Percentiles rank a stretch among this genome's conserved stretches.
Evolutionary conservation across 2,888 invertebrate species (phyloP).

Genomic region (Timandra comae): DNA sequence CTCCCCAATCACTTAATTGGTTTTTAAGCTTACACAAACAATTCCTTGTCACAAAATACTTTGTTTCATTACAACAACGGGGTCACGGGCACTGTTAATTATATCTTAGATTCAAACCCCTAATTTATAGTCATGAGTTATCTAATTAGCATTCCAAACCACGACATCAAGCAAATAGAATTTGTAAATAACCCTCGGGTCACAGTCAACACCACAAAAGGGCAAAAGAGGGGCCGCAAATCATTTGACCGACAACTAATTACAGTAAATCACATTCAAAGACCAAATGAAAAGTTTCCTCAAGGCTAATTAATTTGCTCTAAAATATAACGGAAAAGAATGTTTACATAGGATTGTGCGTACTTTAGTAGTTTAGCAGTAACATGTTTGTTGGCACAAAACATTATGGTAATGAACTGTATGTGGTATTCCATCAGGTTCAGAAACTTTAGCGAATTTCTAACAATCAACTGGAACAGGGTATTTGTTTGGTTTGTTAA

Average conservation of each 20-base stretch:
- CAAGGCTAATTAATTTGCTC: conserved; percentile 22
- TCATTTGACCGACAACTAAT: conserved; percentile 11
- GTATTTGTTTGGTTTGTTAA: conserved; percentile 1
- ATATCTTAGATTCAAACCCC: too few species aligned
- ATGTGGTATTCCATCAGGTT: too few species aligned
- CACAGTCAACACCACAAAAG: conserved; percentile 9
- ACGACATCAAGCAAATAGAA: conserved; percentile 1
- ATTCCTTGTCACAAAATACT: too few species aligned
- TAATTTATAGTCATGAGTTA: conserved; percentile 2
- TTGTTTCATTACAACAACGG: too few species aligned
- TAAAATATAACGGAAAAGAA: conserved; percentile 24
- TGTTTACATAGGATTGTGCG: conserved; percentile 15
- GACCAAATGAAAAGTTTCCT: too few species aligned
- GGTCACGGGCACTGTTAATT: too few species aligned
- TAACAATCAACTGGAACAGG: too few species aligned
- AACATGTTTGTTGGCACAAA: too few species aligned
- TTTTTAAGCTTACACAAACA: too few species aligned
- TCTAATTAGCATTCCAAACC: conserved; percentile 1
- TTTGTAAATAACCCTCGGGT: conserved; percentile 1
- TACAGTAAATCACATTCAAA: conserved; percentile 5
- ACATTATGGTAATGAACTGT: conserved; percentile 20
- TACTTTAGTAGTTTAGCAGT: not conserved
- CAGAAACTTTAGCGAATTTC: too few species aligned
- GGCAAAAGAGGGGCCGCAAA: conserved; percentile 10
- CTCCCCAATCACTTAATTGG: too few species aligned